These are phyloP conservation scores for Pogonomyrmex californicus DNA, from an alignment of 1,140 invertebrate species.

Conservation along the genomic window DNA sequence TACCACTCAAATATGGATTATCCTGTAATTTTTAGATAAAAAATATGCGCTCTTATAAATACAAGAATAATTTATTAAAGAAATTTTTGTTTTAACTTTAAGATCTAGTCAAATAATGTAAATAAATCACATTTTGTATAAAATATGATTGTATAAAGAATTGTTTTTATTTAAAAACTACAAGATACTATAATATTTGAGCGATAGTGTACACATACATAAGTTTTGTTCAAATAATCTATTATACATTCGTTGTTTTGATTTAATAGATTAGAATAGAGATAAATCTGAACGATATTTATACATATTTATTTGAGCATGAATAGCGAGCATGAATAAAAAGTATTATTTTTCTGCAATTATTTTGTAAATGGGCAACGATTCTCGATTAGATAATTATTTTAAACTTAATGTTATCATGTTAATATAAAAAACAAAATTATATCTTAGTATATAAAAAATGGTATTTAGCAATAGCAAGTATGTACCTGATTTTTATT, in stretches of 20 bases:
- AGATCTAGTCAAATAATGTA: too few relatives aligned
- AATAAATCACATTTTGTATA: too few relatives aligned
- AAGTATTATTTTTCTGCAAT: slow-evolving; percentile 56
- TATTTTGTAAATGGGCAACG: slow-evolving; percentile 42
- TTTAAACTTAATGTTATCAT: slow-evolving; percentile 8
- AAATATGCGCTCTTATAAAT: too few relatives aligned
- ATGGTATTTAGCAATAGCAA: slow-evolving; percentile 13
- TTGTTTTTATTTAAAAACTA: too few relatives aligned
- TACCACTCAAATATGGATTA: too few relatives aligned
- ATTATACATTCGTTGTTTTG: not conserved
- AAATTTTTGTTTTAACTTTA: too few relatives aligned
- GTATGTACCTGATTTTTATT: slow-evolving; percentile 71
- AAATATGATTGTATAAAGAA: too few relatives aligned
- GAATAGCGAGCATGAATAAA: not conserved
- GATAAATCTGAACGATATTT: slow-evolving; percentile 32
- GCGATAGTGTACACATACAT: not conserved
- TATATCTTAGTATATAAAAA: slow-evolving; percentile 18
- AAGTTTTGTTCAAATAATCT: not conserved
- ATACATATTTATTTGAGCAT: slow-evolving; percentile 23
- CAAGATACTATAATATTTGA: too few relatives aligned
- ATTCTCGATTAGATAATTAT: slow-evolving; percentile 5
- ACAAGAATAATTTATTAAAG: too few relatives aligned
- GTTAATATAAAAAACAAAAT: slow-evolving; percentile 38
- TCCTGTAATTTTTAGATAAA: too few relatives aligned
- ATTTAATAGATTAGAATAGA: slow-evolving; percentile 18